Evolutionary conservation across 2,888 invertebrate genomes (phyloP).

Genomic region (Lasioglossum calceatum): DNA sequence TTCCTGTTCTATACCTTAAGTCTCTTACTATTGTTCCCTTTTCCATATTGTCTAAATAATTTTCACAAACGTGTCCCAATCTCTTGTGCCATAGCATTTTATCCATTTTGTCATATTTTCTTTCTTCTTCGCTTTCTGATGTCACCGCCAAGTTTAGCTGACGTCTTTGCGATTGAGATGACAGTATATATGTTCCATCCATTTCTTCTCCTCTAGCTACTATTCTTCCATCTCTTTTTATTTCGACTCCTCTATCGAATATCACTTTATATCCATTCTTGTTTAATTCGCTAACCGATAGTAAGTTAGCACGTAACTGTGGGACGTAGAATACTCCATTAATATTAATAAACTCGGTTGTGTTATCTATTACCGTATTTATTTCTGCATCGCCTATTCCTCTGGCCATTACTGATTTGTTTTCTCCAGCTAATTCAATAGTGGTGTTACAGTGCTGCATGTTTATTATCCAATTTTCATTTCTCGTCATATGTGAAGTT

Average conservation of each 20-base stretch:
- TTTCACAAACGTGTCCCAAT: no score
- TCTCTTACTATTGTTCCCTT: neutral
- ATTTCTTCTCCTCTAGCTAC: constrained; percentile 3
- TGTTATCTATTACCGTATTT: no score
- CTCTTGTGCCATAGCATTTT: constrained; percentile 20
- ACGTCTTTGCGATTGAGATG: no score
- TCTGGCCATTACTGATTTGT: no score
- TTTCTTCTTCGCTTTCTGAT: neutral
- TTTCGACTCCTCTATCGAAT: constrained; percentile 9
- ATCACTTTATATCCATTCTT: neutral
- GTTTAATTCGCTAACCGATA: constrained; percentile 20
- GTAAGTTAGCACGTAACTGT: constrained; percentile 16
- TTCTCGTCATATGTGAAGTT: no score
- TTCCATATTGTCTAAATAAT: constrained; percentile 20
- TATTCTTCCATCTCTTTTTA: neutral
- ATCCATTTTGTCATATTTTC: neutral
- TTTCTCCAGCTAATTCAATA: no score
- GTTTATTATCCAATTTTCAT: no score
- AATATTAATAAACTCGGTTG: neutral
- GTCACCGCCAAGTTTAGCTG: neutral
- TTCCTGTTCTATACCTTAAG: neutral
- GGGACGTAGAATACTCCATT: constrained; percentile 27
- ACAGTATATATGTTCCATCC: constrained; percentile 19
- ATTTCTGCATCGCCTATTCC: no score
- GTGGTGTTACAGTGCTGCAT: no score